Base-by-base conservation (phyloP, 2,888 invertebrate genomes). In the Drosophila vallismaia region DNA sequence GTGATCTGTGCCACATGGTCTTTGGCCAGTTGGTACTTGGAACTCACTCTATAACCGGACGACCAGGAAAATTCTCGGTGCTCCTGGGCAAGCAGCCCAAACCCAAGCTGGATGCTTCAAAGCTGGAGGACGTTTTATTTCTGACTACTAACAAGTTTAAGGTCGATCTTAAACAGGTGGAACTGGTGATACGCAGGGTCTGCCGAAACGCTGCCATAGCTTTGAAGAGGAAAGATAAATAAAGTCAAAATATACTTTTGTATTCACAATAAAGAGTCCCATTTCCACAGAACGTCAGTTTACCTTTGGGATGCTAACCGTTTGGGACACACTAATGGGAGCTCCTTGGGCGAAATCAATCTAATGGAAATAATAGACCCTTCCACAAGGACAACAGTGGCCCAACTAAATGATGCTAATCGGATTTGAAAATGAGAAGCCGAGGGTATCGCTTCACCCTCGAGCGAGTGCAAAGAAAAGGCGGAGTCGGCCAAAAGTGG, bases 341-440 rank as follows among this genome's bases (percentile, higher is more conserved):
- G 45, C 46, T 62, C 51, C 50, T 55, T 55, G 26, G 42, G 45
- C 51, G 46, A 66, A 85, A 76, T 88, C 84, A 88, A 88, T 86
- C 81, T 76, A 66, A 62, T 70, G 88, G 68, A 83, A 75, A 67
- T 83, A 86, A 84, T 86, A 64, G 74, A 77, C 71, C 71, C 69
- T 64, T 74, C 66, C 67, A 70, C 71, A 74, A 69, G 40, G 9
- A 42, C 70, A 68, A 53, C 66, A 76, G 69, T 72, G 72, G 64
- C 71, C 67, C 53, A 72, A 72, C 84, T 86, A 86, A 84, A 84
- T 88, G 88, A 88, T 88, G 84, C 84, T 84, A 84, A 84, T 84
- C 84, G 84, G 84, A 88, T 84, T 84, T 88, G 75, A 84, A 80
- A 76, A 74, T 77, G 72, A 79, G 71, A 51, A 49, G 50, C 69